These are phyloP conservation scores for Fragum fragum DNA, from an alignment of 2,888 invertebrate species.

Conservation along the genomic window DNA sequence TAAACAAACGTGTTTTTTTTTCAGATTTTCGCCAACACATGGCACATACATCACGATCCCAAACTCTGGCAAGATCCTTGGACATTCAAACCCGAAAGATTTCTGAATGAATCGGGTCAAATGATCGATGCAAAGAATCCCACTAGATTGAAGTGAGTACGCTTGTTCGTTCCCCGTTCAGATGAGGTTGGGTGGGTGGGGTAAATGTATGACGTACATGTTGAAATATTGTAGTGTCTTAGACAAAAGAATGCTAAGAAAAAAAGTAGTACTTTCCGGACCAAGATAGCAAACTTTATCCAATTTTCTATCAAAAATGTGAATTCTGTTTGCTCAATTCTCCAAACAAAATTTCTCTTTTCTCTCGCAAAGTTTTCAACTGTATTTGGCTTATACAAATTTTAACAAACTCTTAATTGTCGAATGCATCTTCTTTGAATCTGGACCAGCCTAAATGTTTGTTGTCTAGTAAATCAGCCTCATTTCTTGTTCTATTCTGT, in stretches of 20 bases:
- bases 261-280: background rate
- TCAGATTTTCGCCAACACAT: slow-evolving; percentile 1
- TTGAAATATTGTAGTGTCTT: background rate
- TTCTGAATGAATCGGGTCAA: background rate
- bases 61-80: background rate
- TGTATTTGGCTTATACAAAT: too few species aligned
- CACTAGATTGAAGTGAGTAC: background rate
- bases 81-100: background rate
- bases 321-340: too few species aligned
- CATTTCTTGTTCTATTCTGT: too few species aligned
- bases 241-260: background rate
- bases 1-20: too few species aligned
- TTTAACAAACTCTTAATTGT: too few species aligned
- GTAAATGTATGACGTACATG: background rate
- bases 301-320: too few species aligned
- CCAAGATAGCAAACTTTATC: too few species aligned
- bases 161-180: background rate
- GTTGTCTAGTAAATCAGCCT: too few species aligned
- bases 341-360: too few species aligned
- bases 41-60: background rate
- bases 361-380: too few species aligned
- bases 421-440: too few species aligned
- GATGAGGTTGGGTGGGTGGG: background rate
- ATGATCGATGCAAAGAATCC: background rate
- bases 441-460: too few species aligned